Percentiles rank a stretch among this genome's conserved stretches.
These are phyloP conservation scores for Coenonympha glycerion DNA, from an alignment of 2,888 invertebrate genomes.

Conservation along the genomic window DNA sequence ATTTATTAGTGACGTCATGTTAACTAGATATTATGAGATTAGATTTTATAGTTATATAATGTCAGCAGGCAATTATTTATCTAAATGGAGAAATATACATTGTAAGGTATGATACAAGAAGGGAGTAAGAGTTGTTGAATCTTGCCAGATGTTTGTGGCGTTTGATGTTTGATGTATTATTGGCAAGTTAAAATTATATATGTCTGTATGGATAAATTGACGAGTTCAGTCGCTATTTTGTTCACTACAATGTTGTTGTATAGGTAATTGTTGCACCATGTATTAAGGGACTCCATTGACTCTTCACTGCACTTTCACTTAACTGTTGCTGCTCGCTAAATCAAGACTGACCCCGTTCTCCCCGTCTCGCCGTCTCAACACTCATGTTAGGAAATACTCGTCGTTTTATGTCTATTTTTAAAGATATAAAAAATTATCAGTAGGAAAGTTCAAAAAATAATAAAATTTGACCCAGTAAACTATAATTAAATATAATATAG, in stretches of 20 bases:
- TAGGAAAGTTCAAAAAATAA: no score
- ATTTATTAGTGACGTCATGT: slow-evolving; percentile 29
- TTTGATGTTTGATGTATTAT: slow-evolving; percentile 64
- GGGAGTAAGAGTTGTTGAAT: slow-evolving; percentile 58
- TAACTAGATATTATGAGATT: slow-evolving; percentile 56
- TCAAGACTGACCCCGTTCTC: no score
- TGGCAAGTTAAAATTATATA: slow-evolving; percentile 48
- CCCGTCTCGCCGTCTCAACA: no score
- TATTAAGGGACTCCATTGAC: no score
- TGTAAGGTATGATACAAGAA: slow-evolving; percentile 55
- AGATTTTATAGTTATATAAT: slow-evolving; percentile 69
- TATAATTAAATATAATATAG: no score
- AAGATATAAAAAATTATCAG: no score
- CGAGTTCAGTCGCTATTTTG: background rate
- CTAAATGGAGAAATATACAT: slow-evolving; percentile 59
- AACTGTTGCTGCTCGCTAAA: no score
- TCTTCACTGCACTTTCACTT: no score
- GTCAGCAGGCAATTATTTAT: slow-evolving; percentile 61
- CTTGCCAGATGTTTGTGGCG: slow-evolving; percentile 63
- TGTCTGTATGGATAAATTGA: background rate
- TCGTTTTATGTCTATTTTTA: no score
- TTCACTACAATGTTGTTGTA: background rate
- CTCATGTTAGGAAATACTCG: no score
- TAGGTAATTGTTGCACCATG: background rate
- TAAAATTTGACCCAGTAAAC: no score